These are phyloP conservation scores for Artibeus jamaicensis DNA, from an alignment of 2,797 vertebrate species.

Conservation along the genomic window DNA sequence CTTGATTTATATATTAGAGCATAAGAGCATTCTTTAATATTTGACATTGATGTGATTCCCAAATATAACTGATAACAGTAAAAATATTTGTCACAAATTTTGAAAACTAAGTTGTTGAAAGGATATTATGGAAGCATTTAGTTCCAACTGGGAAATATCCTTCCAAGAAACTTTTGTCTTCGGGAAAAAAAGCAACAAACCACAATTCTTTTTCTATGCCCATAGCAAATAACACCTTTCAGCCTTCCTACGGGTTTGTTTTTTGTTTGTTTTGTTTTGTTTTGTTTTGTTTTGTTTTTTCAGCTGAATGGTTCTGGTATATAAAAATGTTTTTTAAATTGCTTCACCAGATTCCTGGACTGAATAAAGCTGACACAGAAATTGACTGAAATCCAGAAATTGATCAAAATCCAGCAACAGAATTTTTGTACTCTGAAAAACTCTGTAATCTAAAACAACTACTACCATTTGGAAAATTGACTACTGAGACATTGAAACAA, in stretches of 20 bases:
- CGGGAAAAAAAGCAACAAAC: background rate
- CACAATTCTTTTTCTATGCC: background rate
- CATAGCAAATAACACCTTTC: background rate
- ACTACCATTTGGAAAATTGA: background rate
- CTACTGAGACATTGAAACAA: background rate
- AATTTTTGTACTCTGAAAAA: background rate
- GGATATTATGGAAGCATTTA: background rate
- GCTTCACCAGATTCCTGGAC: background rate
- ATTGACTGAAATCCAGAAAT: background rate
- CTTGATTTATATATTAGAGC: constrained; percentile 14
- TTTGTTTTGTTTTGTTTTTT: background rate
- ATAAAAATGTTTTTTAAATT: background rate
- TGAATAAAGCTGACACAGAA: background rate
- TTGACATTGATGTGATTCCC: background rate
- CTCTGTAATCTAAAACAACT: background rate
- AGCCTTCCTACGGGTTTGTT: background rate
- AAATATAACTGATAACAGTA: background rate
- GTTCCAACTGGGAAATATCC: background rate
- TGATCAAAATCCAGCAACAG: background rate
- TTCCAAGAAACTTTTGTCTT: background rate
- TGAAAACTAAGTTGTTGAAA: background rate
- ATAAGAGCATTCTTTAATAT: background rate
- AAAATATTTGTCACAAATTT: background rate
- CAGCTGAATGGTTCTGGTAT: background rate
- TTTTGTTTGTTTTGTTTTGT: too few species aligned